phyloP scores from a whole-genome alignment of 2,113 vertebrate genomes.

The Alaudala cheleensis region DNA sequence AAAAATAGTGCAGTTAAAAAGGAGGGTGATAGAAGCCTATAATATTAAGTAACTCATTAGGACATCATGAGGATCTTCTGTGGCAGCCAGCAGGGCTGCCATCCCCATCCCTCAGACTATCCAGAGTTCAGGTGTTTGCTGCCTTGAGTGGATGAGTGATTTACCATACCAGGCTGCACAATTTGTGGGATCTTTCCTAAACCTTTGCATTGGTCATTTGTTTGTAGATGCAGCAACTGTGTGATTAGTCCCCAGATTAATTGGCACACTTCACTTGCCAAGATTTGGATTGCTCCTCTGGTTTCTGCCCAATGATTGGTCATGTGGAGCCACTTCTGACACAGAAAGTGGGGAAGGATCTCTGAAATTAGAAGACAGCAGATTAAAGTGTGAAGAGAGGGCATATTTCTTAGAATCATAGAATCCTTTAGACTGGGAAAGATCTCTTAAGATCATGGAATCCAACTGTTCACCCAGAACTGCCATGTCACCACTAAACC shows the following conservation, averaged over 20 bases:
- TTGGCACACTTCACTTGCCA: rapidly evolving
- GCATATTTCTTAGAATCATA: not conserved
- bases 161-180: not conserved
- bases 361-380: not conserved
- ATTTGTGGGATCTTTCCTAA: not conserved
- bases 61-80: not conserved
- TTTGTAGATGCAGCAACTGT: not conserved
- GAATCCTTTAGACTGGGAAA: not conserved
- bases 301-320: not conserved
- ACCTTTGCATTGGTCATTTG: not conserved
- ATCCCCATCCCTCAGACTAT: not conserved
- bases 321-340: not conserved
- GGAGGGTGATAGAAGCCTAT: not conserved
- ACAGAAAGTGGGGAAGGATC: not conserved
- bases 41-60: not conserved
- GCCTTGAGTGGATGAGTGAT: not conserved
- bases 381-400: not conserved
- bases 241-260: not conserved
- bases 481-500: not conserved
- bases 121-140: not conserved
- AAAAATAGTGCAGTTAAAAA: not conserved
- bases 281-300: not conserved
- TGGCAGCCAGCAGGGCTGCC: not conserved
- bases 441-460: not conserved
- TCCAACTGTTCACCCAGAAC: rapidly evolving